Percentiles rank a stretch among this genome's conserved stretches.
Conservation (phyloP, 1,140 invertebrate genomes). For the Eupristina koningsbergeri region DNA sequence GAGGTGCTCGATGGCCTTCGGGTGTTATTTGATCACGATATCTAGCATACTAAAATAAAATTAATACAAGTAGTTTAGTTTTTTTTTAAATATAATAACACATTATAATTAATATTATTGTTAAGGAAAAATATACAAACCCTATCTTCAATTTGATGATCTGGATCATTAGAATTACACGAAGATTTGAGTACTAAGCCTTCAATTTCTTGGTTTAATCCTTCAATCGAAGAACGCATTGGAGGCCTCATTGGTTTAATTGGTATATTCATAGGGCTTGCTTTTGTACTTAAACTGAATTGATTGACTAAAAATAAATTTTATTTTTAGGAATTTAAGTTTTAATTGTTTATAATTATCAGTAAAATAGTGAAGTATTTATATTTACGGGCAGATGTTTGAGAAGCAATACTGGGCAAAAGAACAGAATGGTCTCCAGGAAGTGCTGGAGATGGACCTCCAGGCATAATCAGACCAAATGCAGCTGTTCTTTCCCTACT, state of each 20-base stretch:
- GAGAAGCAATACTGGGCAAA: slow-evolving; percentile 71
- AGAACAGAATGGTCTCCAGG: slow-evolving; percentile 71
- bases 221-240: slow-evolving; percentile 87
- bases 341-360: neutral
- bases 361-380: neutral
- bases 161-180: slow-evolving; percentile 66
- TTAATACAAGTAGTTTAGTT: no score
- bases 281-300: slow-evolving; percentile 72
- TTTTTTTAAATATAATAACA: no score
- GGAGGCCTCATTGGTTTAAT: slow-evolving; percentile 77
- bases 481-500: slow-evolving; percentile 73
- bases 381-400: slow-evolving; percentile 67
- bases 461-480: slow-evolving; percentile 72
- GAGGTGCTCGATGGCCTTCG: slow-evolving; percentile 87
- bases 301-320: slow-evolving; percentile 64
- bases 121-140: slow-evolving; percentile 52
- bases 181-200: slow-evolving; percentile 77
- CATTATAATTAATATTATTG: neutral
- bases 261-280: slow-evolving; percentile 76
- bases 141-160: slow-evolving; percentile 70
- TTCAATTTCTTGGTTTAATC: slow-evolving; percentile 89
- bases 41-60: slow-evolving; percentile 66
- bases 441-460: slow-evolving; percentile 69
- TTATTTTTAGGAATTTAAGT: slow-evolving; percentile 11
- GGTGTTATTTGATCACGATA: slow-evolving; percentile 78